These are phyloP conservation scores for Luidia sarsii DNA, from an alignment of 53 echinoderm and acorn worm species.

Conservation along the genomic window DNA sequence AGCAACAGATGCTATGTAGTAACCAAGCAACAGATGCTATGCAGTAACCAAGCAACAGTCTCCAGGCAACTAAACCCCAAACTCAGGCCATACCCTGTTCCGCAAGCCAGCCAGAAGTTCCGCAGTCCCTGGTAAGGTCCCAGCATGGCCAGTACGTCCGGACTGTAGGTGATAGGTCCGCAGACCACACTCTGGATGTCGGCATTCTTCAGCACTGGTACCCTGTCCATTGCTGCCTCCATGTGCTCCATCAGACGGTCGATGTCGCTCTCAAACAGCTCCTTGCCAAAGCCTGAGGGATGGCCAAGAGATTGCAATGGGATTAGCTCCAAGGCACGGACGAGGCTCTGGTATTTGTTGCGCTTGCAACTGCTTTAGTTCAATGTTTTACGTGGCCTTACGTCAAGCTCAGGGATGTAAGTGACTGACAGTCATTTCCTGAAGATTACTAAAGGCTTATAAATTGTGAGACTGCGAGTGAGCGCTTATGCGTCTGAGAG, in stretches of 20 bases:
- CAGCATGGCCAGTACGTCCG: slow-evolving; percentile 71
- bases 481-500: too few species aligned
- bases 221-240: slow-evolving; percentile 81
- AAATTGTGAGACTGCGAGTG: too few species aligned
- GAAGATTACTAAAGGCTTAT: too few species aligned
- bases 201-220: slow-evolving; percentile 79
- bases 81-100: slow-evolving; percentile 60
- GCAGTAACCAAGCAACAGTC: neutral
- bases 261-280: slow-evolving; percentile 93
- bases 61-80: neutral
- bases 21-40: neutral
- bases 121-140: slow-evolving; percentile 81
- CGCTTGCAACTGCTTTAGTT: too few species aligned
- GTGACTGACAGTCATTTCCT: too few species aligned
- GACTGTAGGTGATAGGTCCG: slow-evolving; percentile 94
- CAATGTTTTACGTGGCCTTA: too few species aligned
- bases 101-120: slow-evolving; percentile 85
- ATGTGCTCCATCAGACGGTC: slow-evolving; percentile 85
- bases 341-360: too few species aligned
- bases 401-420: too few species aligned
- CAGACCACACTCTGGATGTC: slow-evolving; percentile 93
- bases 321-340: too few species aligned
- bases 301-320: too few species aligned
- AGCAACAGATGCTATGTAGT: too few species aligned
- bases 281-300: slow-evolving; percentile 98